phyloP scores from a whole-genome alignment of 1,140 invertebrate genomes.

The Drosophila kikkawai region DNA sequence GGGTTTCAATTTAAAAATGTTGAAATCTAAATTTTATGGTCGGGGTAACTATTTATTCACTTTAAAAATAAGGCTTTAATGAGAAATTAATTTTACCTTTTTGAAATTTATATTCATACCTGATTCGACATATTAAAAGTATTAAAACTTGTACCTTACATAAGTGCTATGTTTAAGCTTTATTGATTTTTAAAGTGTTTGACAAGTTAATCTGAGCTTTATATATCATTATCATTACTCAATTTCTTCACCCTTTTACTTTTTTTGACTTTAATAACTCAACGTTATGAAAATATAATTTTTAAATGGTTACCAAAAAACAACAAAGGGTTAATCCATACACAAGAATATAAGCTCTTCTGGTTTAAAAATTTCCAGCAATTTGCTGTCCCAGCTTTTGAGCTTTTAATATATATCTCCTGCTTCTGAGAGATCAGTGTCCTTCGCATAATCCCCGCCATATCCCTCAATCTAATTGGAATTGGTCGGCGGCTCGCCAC shows the following conservation, averaged over 20 bases:
- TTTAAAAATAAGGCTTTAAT: too few species aligned
- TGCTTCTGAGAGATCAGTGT: slow-evolving; percentile 3
- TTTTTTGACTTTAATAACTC: neutral
- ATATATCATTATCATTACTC: neutral
- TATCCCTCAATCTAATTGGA: slow-evolving; percentile 37
- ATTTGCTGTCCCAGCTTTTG: neutral
- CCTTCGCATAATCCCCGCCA: slow-evolving; percentile 17
- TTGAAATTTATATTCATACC: too few species aligned
- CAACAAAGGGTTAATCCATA: neutral
- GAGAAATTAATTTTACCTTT: too few species aligned
- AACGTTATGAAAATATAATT: neutral
- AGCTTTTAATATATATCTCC: neutral
- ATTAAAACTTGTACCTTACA: too few species aligned
- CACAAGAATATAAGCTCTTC: neutral
- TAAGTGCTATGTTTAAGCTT: too few species aligned
- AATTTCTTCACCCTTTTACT: neutral
- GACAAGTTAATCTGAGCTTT: neutral
- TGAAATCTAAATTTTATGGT: neutral
- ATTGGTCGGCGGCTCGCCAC: slow-evolving; percentile 2
- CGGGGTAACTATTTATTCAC: too few species aligned
- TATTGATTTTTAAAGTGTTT: neutral
- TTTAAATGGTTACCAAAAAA: neutral
- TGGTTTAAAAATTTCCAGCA: neutral
- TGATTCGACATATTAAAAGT: too few species aligned
- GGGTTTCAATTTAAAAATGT: neutral